phyloP scores from a whole-genome alignment of 64 coral and sea anemone species.

The Montipora sp. region DNA sequence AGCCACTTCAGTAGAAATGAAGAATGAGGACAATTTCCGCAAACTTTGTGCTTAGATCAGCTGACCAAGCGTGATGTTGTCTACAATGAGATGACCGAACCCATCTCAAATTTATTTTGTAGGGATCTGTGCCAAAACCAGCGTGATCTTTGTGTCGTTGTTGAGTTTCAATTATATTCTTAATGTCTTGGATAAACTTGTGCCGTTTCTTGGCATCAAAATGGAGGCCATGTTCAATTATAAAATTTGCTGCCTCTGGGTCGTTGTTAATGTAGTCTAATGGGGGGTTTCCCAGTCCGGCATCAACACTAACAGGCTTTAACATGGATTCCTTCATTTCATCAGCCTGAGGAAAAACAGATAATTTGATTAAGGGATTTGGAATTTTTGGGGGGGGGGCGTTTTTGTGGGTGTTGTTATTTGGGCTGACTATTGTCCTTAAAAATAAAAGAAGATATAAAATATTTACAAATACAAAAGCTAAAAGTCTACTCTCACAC shows the following conservation, averaged over 20 bases:
- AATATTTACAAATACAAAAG: too few species aligned
- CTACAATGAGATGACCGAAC: neutral
- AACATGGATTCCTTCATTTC: constrained; percentile 50
- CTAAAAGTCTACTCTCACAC: too few species aligned
- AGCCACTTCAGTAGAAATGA: neutral
- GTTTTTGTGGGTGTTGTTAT: neutral
- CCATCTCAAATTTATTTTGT: constrained; percentile 21
- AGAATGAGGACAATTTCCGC: constrained; percentile 6
- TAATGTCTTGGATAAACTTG: constrained; percentile 45
- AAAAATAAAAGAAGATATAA: too few species aligned
- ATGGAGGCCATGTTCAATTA: constrained; percentile 46
- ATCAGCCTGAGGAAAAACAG: constrained; percentile 13
- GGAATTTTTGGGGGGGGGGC: neutral
- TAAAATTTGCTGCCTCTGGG: constrained; percentile 41
- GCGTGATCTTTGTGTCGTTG: constrained; percentile 48
- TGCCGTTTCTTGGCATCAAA: constrained; percentile 35
- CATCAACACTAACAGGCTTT: neutral
- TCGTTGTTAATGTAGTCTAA: constrained; percentile 42
- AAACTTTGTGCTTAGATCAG: neutral
- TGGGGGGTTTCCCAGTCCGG: constrained; percentile 40
- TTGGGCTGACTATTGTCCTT: too few species aligned
- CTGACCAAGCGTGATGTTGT: too few species aligned
- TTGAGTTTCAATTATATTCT: constrained; percentile 36
- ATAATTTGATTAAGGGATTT: neutral
- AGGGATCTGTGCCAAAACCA: constrained; percentile 48